A percentile compares a stretch with the other conserved stretches of the same genome.
Evolutionary conservation across 2,113 vertebrate genomes (phyloP).

Genomic region (Bos indicus): DNA sequence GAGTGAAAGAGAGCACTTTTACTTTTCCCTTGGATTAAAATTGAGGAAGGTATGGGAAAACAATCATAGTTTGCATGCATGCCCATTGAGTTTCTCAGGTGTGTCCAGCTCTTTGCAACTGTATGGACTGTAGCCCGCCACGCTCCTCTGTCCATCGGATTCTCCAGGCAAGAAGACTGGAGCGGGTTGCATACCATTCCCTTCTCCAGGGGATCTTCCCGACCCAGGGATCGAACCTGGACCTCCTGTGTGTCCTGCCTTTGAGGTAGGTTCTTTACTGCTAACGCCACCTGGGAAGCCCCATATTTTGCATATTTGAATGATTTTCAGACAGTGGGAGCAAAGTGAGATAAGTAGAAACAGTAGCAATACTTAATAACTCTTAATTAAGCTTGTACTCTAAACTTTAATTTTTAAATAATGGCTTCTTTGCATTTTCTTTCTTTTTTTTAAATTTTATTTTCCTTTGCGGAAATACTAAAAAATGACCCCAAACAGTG

Average conservation of each 20-base stretch:
- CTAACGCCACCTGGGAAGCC: background rate
- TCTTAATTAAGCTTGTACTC: background rate
- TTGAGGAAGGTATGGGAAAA: background rate
- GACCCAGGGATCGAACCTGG: rapidly evolving
- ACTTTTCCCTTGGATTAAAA: background rate
- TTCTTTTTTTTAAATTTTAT: no score
- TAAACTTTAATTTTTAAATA: background rate
- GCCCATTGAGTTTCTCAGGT: background rate
- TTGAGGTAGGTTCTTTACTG: background rate
- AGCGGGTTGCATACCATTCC: background rate
- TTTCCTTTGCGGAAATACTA: background rate
- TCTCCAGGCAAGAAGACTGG: background rate
- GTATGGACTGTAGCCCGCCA: background rate
- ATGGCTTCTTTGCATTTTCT: background rate
- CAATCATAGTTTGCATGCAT: background rate
- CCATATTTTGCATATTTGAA: background rate
- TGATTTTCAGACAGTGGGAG: background rate
- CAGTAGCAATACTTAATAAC: background rate
- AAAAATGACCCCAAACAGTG: background rate
- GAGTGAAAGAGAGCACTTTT: background rate
- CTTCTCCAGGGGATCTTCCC: background rate
- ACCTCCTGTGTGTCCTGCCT: background rate
- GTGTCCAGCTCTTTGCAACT: background rate
- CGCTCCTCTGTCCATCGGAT: background rate
- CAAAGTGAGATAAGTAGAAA: background rate